phyloP scores from a whole-genome alignment of 2,113 vertebrate species.

The Osmerus eperlanus region DNA sequence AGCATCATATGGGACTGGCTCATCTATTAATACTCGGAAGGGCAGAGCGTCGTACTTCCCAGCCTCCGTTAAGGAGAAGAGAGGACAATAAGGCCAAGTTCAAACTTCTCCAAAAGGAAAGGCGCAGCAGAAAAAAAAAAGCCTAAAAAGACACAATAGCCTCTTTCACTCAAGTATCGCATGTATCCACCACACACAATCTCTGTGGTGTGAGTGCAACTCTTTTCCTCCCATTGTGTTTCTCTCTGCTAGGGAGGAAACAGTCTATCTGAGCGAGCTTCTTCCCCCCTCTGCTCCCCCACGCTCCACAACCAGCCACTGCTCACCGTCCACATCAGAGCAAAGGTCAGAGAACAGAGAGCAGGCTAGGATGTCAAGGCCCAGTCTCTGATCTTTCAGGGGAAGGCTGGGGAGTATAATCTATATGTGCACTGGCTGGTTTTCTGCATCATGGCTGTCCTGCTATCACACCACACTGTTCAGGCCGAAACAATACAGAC shows the following conservation, averaged over 20 bases:
- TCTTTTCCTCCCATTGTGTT: conserved; percentile 77
- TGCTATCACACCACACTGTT: conserved; percentile 4
- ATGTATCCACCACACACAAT: conserved; percentile 51
- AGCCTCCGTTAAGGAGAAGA: conserved; percentile 22
- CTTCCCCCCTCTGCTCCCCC: background rate
- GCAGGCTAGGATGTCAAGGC: conserved; percentile 38
- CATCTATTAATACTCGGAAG: conserved; percentile 28
- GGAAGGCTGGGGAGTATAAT: background rate
- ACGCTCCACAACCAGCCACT: background rate
- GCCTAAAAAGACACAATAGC: conserved; percentile 54
- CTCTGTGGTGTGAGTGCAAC: conserved; percentile 53
- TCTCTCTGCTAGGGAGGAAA: conserved; percentile 28
- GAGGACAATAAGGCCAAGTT: conserved; percentile 42
- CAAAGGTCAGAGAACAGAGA: conserved; percentile 23
- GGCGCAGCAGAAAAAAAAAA: conserved; percentile 24
- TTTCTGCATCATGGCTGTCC: background rate
- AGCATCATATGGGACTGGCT: conserved; percentile 2
- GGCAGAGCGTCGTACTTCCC: conserved; percentile 35
- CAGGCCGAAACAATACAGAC: background rate
- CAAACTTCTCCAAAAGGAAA: conserved; percentile 38
- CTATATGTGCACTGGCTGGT: background rate
- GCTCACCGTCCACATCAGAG: conserved; percentile 14
- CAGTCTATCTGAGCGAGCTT: conserved; percentile 8
- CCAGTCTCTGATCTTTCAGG: conserved; percentile 33
- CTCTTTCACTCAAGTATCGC: conserved; percentile 57